These are phyloP conservation scores for Coregonus suidteri DNA, from an alignment of 2,797 vertebrate genomes.

Conservation along the genomic window DNA sequence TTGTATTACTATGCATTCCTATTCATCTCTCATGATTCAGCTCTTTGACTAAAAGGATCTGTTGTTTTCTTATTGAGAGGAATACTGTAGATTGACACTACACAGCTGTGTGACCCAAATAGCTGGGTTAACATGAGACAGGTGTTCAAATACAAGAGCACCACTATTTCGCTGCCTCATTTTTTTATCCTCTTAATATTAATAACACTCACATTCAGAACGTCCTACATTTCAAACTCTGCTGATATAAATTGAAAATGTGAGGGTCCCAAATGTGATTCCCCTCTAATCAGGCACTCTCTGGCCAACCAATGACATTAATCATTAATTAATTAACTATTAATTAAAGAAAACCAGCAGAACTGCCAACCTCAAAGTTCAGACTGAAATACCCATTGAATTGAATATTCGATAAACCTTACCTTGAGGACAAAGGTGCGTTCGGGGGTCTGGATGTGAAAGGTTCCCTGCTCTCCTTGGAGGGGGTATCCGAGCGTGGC, in stretches of 20 bases:
- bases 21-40: conserved; percentile 1
- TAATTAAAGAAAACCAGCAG: background rate
- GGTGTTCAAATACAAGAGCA: no score
- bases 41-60: conserved; percentile 1
- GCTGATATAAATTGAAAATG: conserved; percentile 4
- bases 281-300: background rate
- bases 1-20: background rate
- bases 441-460: conserved; percentile 87
- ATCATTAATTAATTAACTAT: background rate
- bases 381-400: background rate
- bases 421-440: conserved; percentile 89
- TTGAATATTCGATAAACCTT: conserved; percentile 16
- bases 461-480: conserved; percentile 82
- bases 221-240: background rate
- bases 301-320: background rate
- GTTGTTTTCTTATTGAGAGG: background rate
- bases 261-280: background rate
- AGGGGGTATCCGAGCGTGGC: conserved; percentile 85
- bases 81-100: no score
- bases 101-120: background rate
- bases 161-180: background rate
- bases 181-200: background rate
- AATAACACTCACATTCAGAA: background rate
- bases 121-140: background rate
- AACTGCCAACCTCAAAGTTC: background rate